Evolutionary conservation across 2,113 vertebrate genomes (phyloP), one percentile per base, ranked within the genome.

Genomic region (Craseonycteris thonglongyai): DNA sequence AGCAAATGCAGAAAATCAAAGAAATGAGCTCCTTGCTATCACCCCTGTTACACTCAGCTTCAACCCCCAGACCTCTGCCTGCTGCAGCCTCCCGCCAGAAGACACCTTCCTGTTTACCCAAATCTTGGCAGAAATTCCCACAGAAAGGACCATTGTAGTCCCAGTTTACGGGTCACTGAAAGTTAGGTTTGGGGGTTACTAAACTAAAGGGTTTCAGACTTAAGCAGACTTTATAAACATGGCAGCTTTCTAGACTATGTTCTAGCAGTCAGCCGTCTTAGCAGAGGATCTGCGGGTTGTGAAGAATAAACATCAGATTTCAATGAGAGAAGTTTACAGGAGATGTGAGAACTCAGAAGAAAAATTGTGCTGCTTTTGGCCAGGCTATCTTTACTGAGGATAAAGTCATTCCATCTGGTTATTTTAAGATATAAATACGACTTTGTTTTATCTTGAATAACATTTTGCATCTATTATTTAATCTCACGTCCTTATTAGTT

Each of bases 41-140:
- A 30, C 21, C 16, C 3, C 56, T 0, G 6, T 7, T 30, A 40
- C 82, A 59, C 79, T 49, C 0, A 0, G 47, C 69, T 76, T 33
- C 71, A 72, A 88, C 68, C 63, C 45, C 58, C 69, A 13, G 15
- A 38, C 56, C 30, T 42, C 45, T 21, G 19, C 1, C 0, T 1
- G 13, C 38, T 38, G 19, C 6, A 1, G 30, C 58, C 13, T 42
- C 47, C 82, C 58, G 54, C 65, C 1, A 0, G 3, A 38, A 10
- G 61, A 66, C 65, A 33, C 71, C 80, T 65, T 51, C 75, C 65
- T 18, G 33, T 61, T 56, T 83, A 42, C 94, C 75, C 74, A 89
- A 58, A 88, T 81, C 79, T 51, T 21, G 87, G 74, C 66, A 75
- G 74, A 86, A 90, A 85, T 68, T 86, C 80, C 88, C 88, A 82